Percentiles rank a stretch among this genome's conserved stretches.
phyloP scores from a whole-genome alignment of 2,888 invertebrate genomes.

The Gortyna flavago region DNA sequence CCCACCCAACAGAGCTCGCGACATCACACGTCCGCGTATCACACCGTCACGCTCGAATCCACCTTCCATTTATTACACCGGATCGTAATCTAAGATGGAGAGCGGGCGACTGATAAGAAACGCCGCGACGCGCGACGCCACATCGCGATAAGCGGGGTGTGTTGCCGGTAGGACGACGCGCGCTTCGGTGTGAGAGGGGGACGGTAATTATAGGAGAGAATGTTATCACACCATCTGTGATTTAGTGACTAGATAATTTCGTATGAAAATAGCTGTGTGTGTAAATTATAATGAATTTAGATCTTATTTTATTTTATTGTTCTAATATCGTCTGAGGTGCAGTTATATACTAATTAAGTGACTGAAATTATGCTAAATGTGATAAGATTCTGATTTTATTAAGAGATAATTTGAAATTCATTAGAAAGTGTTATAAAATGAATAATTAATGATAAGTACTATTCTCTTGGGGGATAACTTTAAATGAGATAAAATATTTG shows the following conservation, averaged over 20 bases:
- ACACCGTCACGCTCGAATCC: slow-evolving; percentile 80
- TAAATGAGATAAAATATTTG: slow-evolving; percentile 1
- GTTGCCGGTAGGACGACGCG: slow-evolving; percentile 63
- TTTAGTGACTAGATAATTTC: slow-evolving; percentile 66
- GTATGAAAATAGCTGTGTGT: slow-evolving; percentile 66
- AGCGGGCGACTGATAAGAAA: slow-evolving; percentile 75
- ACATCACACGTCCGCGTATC: slow-evolving; percentile 72
- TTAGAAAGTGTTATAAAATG: slow-evolving; percentile 45
- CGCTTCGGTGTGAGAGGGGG: slow-evolving; percentile 67
- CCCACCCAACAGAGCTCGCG: slow-evolving; percentile 53
- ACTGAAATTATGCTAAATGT: slow-evolving; percentile 41
- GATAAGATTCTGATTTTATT: slow-evolving; percentile 39
- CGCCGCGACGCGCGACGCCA: slow-evolving; percentile 71
- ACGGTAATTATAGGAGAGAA: slow-evolving; percentile 70
- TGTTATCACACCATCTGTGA: slow-evolving; percentile 68
- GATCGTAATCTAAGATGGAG: slow-evolving; percentile 80
- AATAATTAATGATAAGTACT: slow-evolving; percentile 25
- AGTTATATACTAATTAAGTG: slow-evolving; percentile 46
- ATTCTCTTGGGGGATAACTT: not conserved
- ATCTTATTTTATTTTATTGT: slow-evolving; percentile 53
- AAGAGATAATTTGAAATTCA: slow-evolving; percentile 22
- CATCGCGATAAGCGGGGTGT: slow-evolving; percentile 76
- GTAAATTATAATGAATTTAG: slow-evolving; percentile 56
- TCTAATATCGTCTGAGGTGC: slow-evolving; percentile 45
- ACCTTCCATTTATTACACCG: slow-evolving; percentile 81